A percentile compares a stretch with the other conserved stretches of the same genome.
These are phyloP conservation scores for Flabesymbios commensalis DNA, from an alignment of 2,888 invertebrate genomes.

Conservation along the genomic window DNA sequence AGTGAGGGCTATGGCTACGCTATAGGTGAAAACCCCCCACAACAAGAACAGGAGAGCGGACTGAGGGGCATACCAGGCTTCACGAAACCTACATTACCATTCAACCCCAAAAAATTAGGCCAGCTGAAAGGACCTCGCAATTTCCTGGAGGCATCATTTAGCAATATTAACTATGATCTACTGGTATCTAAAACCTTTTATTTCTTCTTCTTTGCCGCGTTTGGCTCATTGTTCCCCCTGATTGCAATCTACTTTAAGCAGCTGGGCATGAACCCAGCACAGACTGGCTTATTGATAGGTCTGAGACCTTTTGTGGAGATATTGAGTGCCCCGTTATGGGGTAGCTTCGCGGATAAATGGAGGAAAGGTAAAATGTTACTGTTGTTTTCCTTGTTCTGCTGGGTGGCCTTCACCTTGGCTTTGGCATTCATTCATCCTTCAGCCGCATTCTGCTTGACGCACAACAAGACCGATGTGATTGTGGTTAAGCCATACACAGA, in stretches of 20 bases:
- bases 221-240: conserved; percentile 95
- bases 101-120: too few species aligned
- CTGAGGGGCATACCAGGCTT: too few species aligned
- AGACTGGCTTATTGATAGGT: conserved; percentile 84
- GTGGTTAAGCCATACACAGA: conserved; percentile 33
- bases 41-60: too few species aligned
- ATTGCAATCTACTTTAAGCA: conserved; percentile 99
- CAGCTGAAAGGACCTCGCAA: too few species aligned
- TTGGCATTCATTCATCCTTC: conserved; percentile 94
- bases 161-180: conserved; percentile 58
- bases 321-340: conserved; percentile 97
- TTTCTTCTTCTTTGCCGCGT: conserved; percentile 99
- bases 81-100: too few species aligned
- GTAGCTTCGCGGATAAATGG: conserved; percentile 75
- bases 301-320: conserved; percentile 97
- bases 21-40: too few species aligned
- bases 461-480: conserved; percentile 67
- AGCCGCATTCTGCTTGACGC: conserved; percentile 83
- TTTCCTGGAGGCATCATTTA: neutral
- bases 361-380: conserved; percentile 71
- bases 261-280: conserved; percentile 97
- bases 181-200: conserved; percentile 96
- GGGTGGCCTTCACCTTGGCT: conserved; percentile 96
- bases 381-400: conserved; percentile 86
- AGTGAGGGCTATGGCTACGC: too few species aligned